Conservation (phyloP, 2,113 vertebrate genomes). For the Microcebus lehilahytsara region DNA sequence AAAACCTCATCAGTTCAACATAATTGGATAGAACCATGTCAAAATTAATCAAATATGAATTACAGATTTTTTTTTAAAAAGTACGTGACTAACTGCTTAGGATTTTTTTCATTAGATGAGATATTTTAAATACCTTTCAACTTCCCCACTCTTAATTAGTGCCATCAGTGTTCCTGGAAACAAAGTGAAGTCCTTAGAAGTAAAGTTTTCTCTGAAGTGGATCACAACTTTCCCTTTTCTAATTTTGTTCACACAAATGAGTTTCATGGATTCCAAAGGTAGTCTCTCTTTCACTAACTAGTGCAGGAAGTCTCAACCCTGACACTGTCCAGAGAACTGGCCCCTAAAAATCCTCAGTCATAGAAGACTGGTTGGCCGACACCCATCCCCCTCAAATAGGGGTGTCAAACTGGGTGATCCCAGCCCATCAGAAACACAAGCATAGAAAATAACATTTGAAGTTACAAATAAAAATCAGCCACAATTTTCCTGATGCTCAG, state of each 20-base stretch:
- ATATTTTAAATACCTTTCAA: slow-evolving; percentile 58
- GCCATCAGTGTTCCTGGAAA: neutral
- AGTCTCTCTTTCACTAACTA: neutral
- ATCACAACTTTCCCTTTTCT: neutral
- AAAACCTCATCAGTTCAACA: slow-evolving; percentile 61
- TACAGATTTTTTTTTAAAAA: slow-evolving; percentile 35
- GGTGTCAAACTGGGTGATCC: neutral
- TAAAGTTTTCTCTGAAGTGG: neutral
- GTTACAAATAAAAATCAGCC: neutral
- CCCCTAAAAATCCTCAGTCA: neutral
- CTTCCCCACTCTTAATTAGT: slow-evolving; percentile 27
- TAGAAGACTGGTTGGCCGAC: neutral
- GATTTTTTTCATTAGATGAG: slow-evolving; percentile 38
- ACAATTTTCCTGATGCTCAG: slow-evolving; percentile 1
- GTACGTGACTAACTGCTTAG: slow-evolving; percentile 52
- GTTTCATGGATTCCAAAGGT: neutral
- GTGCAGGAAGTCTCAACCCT: neutral
- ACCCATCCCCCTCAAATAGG: neutral
- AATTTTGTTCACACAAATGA: neutral
- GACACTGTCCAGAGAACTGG: neutral
- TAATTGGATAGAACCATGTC: slow-evolving; percentile 64
- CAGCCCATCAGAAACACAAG: neutral
- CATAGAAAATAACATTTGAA: neutral
- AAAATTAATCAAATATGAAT: slow-evolving; percentile 71
- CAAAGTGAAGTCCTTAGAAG: slow-evolving; percentile 22